Conservation (phyloP, 30 jellyfish, hydroid and myxozoan species). For the Aurelia sp. region DNA sequence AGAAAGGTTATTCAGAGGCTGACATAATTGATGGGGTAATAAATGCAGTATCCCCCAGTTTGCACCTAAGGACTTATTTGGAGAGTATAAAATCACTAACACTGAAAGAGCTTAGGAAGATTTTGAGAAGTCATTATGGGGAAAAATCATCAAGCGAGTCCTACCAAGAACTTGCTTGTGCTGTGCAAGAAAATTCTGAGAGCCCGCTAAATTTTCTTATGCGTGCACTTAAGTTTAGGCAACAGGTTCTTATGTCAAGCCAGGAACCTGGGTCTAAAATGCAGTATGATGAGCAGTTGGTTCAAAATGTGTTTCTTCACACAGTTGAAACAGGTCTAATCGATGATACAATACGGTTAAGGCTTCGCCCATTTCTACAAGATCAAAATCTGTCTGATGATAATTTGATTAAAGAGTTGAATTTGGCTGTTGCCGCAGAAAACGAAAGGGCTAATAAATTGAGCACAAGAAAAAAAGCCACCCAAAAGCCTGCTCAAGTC, state of each 20-base stretch:
- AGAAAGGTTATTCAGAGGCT: slow-evolving; percentile 38
- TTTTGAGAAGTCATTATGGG: slow-evolving; percentile 32
- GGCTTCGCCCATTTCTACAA: slow-evolving; percentile 23
- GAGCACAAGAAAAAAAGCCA: background rate
- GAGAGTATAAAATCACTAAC: slow-evolving; percentile 14
- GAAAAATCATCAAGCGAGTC: slow-evolving; percentile 34
- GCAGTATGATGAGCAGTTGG: slow-evolving; percentile 16
- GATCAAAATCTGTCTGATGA: slow-evolving; percentile 23
- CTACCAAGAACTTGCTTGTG: slow-evolving; percentile 41
- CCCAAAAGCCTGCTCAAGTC: background rate
- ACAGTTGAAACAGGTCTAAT: slow-evolving; percentile 19
- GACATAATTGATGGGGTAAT: slow-evolving; percentile 47
- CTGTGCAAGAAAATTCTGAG: slow-evolving; percentile 24
- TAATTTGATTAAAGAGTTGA: slow-evolving; percentile 6
- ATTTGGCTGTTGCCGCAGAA: slow-evolving; percentile 32
- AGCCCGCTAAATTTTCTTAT: background rate
- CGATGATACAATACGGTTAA: background rate
- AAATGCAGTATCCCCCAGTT: slow-evolving; percentile 39
- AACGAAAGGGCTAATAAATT: background rate
- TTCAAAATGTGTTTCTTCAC: slow-evolving; percentile 35
- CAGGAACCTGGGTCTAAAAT: slow-evolving; percentile 31
- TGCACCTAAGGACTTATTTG: slow-evolving; percentile 18
- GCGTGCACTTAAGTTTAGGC: slow-evolving; percentile 20
- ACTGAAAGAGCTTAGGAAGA: slow-evolving; percentile 27
- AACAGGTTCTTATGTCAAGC: slow-evolving; percentile 27